phyloP scores from a whole-genome alignment of 2,113 vertebrate species.

The Castor canadensis region DNA sequence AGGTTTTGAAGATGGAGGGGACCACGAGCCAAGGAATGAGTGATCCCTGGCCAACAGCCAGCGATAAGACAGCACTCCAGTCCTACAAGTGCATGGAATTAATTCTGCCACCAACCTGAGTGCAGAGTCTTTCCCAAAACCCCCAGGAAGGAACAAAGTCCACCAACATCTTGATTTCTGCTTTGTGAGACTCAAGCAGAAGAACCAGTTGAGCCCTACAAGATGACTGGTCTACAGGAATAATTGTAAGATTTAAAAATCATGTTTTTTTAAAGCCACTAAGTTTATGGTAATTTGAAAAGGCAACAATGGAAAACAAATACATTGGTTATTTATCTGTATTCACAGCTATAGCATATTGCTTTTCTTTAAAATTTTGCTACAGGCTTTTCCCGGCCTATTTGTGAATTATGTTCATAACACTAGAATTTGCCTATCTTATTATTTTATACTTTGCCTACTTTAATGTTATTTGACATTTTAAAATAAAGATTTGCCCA shows the following conservation, averaged over 20 bases:
- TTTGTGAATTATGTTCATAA: constrained; percentile 10
- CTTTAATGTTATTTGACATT: not conserved
- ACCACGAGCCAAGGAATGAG: not conserved
- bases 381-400: not conserved
- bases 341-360: not conserved
- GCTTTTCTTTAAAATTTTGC: not conserved
- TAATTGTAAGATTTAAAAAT: too few relatives aligned
- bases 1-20: not conserved
- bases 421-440: not conserved
- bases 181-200: too few relatives aligned
- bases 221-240: not conserved
- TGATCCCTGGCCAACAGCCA: not conserved
- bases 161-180: too few relatives aligned
- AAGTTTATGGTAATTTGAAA: too few relatives aligned
- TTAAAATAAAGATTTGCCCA: not conserved
- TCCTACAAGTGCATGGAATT: not conserved
- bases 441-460: not conserved
- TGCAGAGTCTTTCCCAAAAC: not conserved
- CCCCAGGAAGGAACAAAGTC: not conserved
- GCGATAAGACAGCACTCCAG: not conserved
- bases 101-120: not conserved
- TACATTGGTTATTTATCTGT: not conserved
- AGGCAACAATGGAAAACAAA: not conserved
- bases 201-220: not conserved
- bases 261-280: too few relatives aligned